Evolutionary conservation across 2,113 vertebrate species (phyloP).

Genomic region (Strix uralensis): DNA sequence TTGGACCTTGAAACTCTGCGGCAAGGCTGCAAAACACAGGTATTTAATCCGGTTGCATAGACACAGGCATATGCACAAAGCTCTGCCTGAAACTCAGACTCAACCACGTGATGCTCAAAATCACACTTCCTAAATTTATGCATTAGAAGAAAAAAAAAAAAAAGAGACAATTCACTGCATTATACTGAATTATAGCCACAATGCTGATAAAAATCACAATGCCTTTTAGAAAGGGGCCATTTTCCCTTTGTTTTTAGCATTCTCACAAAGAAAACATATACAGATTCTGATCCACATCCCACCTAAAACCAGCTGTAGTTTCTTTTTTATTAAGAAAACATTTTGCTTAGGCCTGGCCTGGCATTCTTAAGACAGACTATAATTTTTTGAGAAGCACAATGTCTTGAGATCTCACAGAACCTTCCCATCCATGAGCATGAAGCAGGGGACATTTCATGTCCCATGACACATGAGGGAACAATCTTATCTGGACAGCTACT

Average conservation of each 20-base stretch:
- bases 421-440: not conserved
- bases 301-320: not conserved
- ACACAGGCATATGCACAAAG: not conserved
- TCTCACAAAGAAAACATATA: not conserved
- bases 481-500: not conserved
- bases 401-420: not conserved
- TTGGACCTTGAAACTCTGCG: not conserved
- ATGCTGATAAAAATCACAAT: not conserved
- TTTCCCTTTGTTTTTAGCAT: not conserved
- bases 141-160: not conserved
- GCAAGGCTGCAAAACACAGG: not conserved
- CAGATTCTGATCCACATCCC: not conserved
- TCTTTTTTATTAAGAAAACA: not conserved
- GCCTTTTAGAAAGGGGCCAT: not conserved
- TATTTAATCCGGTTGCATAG: not conserved
- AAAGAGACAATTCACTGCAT: not conserved
- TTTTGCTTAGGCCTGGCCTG: not conserved
- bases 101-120: not conserved
- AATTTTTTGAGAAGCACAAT: not conserved
- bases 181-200: not conserved
- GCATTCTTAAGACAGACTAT: not conserved
- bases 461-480: rapidly evolving
- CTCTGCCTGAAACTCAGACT: not conserved
- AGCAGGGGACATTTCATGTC: not conserved
- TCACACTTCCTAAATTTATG: not conserved